Conservation (phyloP, 2,888 invertebrate genomes). For the Coelopa pilipes region DNA sequence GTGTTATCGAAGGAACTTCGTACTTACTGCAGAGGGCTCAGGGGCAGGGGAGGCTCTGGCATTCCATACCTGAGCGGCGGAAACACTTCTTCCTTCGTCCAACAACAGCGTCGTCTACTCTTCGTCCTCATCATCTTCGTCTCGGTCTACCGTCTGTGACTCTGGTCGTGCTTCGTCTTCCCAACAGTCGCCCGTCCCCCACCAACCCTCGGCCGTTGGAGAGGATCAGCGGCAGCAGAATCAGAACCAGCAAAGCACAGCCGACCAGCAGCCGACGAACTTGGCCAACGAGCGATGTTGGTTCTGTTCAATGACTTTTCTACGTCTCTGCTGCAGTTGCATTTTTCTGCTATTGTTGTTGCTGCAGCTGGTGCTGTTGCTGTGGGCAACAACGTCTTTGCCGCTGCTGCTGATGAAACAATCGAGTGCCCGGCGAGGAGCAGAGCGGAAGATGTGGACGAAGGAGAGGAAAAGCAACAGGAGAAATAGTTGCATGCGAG, state of each 20-base stretch:
- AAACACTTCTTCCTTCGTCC: constrained; percentile 14
- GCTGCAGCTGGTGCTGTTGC: constrained; percentile 19
- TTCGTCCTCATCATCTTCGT: neutral
- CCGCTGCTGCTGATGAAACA: constrained; percentile 22
- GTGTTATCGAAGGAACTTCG: constrained; percentile 19
- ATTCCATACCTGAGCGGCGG: constrained; percentile 35
- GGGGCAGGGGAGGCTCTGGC: constrained; percentile 5
- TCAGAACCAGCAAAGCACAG: no score
- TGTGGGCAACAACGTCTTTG: constrained; percentile 19
- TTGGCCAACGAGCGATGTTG: neutral
- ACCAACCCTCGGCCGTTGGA: no score
- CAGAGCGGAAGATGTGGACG: neutral
- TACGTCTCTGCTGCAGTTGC: constrained; percentile 15
- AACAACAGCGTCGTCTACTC: neutral
- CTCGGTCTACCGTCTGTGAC: neutral
- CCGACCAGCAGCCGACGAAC: no score
- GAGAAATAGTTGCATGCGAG: constrained; percentile 25
- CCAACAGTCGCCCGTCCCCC: neutral
- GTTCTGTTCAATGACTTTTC: constrained; percentile 34
- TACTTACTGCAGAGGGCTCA: constrained; percentile 19
- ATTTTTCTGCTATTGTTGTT: constrained; percentile 3
- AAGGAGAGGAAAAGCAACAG: constrained; percentile 3
- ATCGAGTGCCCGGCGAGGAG: neutral
- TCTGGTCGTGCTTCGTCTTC: constrained; percentile 3
- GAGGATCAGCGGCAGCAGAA: neutral